Evolutionary conservation across 2,113 vertebrate species (phyloP).

Genomic region (Seriola aureovittata): DNA sequence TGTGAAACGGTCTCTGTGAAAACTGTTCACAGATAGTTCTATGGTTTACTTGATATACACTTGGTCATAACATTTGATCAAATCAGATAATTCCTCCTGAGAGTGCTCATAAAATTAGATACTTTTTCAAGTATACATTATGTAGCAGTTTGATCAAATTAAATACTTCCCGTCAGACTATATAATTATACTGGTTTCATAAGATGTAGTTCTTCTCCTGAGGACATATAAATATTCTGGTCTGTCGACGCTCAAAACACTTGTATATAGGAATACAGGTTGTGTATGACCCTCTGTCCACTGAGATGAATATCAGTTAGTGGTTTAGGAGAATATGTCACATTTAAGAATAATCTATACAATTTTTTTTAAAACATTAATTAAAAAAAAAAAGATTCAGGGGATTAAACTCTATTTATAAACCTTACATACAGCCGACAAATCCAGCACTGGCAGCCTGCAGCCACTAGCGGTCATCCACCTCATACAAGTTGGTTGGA

Average conservation of each 20-base stretch:
- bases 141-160: neutral
- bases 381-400: neutral
- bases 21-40: too few relatives aligned
- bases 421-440: fast-evolving
- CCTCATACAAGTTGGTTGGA: neutral
- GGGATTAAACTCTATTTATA: neutral
- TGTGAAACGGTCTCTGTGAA: too few relatives aligned
- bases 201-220: neutral
- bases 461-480: constrained; percentile 69
- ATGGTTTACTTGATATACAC: too few relatives aligned
- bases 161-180: neutral
- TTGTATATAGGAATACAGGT: too few relatives aligned
- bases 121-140: too few relatives aligned
- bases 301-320: too few relatives aligned
- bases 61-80: too few relatives aligned
- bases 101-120: too few relatives aligned
- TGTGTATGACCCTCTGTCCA: too few relatives aligned
- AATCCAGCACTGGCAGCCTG: constrained; percentile 22
- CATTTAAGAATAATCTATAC: neutral
- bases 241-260: too few relatives aligned
- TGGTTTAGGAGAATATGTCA: neutral
- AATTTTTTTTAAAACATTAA: neutral
- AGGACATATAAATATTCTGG: neutral
- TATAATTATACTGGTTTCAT: neutral
- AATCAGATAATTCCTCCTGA: too few relatives aligned